Percentiles rank a stretch among this genome's conserved stretches.
Conservation (phyloP, 2,888 invertebrate species). For the Standfussiana lucernea region DNA sequence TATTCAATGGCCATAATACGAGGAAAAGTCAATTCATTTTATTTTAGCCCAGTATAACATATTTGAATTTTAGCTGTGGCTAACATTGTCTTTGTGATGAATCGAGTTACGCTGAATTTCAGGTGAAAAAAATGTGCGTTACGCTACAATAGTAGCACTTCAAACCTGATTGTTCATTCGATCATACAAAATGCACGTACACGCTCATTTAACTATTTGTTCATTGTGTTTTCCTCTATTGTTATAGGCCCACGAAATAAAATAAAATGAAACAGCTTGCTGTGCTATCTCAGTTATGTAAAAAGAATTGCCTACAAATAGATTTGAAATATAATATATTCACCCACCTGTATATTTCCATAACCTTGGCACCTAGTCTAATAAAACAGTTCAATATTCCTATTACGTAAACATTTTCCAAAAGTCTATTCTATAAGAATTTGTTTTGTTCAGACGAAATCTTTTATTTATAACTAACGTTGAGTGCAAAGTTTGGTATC, state of each 20-base stretch:
- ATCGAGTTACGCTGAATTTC: constrained; percentile 14
- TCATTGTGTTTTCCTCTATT: constrained; percentile 52
- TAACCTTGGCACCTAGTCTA: background rate
- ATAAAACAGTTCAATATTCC: constrained; percentile 43
- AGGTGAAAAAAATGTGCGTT: constrained; percentile 57
- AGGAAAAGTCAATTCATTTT: background rate
- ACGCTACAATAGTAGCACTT: constrained; percentile 45
- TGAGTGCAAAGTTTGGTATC: constrained; percentile 60
- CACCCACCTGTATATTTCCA: constrained; percentile 20
- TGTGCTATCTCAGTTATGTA: background rate
- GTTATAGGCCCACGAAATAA: constrained; percentile 49
- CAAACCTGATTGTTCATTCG: constrained; percentile 63
- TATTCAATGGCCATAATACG: background rate
- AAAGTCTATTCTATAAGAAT: constrained; percentile 52
- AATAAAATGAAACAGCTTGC: constrained; percentile 19
- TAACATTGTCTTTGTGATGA: constrained; percentile 3
- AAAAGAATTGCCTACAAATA: constrained; percentile 1
- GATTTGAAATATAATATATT: constrained; percentile 23
- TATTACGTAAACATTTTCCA: constrained; percentile 57
- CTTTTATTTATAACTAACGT: constrained; percentile 61
- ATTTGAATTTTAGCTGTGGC: background rate
- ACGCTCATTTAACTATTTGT: constrained; percentile 66
- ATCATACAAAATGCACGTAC: constrained; percentile 64
- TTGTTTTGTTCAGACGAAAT: constrained; percentile 59
- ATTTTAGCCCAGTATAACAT: background rate